These are phyloP conservation scores for Protobothrops mucrosquamatus DNA, from an alignment of 2,113 vertebrate genomes.

Conservation along the genomic window DNA sequence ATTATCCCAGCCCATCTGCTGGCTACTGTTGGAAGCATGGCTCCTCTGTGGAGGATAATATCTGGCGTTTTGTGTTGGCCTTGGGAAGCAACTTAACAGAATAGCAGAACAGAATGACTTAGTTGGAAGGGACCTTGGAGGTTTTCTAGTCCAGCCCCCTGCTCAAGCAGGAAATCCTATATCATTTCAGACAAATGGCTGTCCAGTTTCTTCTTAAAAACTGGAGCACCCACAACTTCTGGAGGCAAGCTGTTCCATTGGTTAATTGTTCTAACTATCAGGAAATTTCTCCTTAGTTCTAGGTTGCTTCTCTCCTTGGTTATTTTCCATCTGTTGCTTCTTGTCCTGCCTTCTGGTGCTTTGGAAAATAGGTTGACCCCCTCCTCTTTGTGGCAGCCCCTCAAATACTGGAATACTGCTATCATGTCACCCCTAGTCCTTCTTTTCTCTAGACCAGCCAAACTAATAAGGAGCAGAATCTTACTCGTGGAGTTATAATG, in stretches of 20 bases:
- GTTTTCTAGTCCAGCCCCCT: no score
- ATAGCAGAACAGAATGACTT: neutral
- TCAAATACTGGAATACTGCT: neutral
- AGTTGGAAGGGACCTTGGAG: neutral
- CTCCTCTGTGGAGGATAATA: conserved; percentile 13
- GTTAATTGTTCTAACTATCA: no score
- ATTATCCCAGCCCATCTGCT: conserved; percentile 21
- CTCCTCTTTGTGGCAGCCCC: neutral
- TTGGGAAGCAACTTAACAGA: neutral
- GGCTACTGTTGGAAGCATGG: conserved; percentile 27
- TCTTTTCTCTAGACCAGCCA: neutral
- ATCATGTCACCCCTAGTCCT: neutral
- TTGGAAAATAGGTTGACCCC: neutral
- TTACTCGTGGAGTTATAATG: neutral
- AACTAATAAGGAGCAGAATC: neutral
- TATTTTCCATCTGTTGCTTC: neutral
- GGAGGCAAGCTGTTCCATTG: no score
- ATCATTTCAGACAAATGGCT: no score
- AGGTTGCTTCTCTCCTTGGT: neutral
- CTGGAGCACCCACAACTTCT: no score
- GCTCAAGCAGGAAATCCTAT: no score
- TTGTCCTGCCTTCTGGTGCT: neutral
- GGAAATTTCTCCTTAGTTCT: no score
- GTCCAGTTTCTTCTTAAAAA: no score
- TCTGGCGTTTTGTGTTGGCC: neutral